Conservation (phyloP, 2,113 vertebrate species). For the Pitta sordida region DNA sequence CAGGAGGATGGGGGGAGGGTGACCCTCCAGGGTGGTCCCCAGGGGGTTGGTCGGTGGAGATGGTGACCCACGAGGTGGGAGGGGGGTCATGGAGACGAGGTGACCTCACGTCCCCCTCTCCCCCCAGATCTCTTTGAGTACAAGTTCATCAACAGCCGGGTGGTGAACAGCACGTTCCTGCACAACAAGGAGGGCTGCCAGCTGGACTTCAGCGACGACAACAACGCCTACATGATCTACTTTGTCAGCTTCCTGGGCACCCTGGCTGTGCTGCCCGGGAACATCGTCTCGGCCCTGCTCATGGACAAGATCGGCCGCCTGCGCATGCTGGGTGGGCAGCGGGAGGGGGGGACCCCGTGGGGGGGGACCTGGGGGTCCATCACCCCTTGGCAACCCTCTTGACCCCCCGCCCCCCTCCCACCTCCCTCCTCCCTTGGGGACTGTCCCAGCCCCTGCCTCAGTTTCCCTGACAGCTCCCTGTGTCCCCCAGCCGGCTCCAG, state of each 20-base stretch:
- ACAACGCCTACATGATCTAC: conserved; percentile 98
- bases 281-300: conserved; percentile 94
- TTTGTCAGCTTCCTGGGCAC: conserved; percentile 97
- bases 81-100: neutral
- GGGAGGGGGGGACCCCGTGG: rapidly evolving
- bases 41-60: rapidly evolving
- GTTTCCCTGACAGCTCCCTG: neutral
- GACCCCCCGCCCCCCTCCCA: no score
- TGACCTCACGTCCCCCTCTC: neutral
- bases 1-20: no score
- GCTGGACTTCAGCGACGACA: conserved; percentile 91
- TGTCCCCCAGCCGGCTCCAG: conserved; percentile 88
- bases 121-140: conserved; percentile 88
- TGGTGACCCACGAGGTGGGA: neutral
- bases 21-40: neutral
- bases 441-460: neutral
- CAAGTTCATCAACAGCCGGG: conserved; percentile 87
- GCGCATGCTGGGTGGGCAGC: conserved; percentile 86
- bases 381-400: no score
- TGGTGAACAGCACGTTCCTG: conserved; percentile 94
- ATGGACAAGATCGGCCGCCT: conserved; percentile 98
- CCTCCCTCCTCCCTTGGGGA: no score
- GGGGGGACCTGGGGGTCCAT: neutral
- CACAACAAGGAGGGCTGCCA: conserved; percentile 97
- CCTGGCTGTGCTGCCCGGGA: conserved; percentile 91